Evolutionary conservation across 2,113 vertebrate species (phyloP).

Genomic region (Nycticebus coucang): DNA sequence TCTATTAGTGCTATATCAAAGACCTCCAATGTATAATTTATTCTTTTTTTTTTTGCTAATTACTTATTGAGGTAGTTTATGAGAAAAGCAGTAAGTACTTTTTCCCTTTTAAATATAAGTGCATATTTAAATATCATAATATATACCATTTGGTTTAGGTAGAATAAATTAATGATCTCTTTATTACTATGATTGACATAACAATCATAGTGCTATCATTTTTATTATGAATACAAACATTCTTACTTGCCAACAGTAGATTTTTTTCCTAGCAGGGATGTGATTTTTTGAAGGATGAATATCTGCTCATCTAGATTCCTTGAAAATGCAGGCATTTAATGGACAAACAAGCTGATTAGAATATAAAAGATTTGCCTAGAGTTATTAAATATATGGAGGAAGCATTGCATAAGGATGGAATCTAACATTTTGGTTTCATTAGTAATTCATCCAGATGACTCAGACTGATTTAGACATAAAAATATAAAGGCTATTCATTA

Average conservation of each 20-base stretch:
- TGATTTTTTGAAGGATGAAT: neutral
- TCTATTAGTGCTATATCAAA: neutral
- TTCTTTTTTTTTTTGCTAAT: neutral
- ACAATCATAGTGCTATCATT: neutral
- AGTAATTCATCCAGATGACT: neutral
- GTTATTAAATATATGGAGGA: neutral
- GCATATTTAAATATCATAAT: neutral
- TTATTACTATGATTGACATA: slow-evolving; percentile 30
- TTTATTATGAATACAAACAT: slow-evolving; percentile 19
- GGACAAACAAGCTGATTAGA: neutral
- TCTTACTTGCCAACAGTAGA: neutral
- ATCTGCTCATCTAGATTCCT: neutral
- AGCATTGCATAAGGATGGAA: neutral
- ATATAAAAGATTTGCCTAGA: neutral
- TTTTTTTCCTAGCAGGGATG: neutral
- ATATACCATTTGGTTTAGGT: neutral
- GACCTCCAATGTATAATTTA: neutral
- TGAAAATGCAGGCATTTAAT: neutral
- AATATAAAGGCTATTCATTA: neutral
- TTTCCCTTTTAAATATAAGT: neutral
- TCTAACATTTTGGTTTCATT: neutral
- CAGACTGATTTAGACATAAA: neutral
- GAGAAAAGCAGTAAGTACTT: neutral
- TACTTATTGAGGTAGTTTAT: neutral
- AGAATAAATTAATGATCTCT: neutral